Evolutionary conservation across 2,797 vertebrate genomes (phyloP).

Genomic region (Glossophaga mutica): DNA sequence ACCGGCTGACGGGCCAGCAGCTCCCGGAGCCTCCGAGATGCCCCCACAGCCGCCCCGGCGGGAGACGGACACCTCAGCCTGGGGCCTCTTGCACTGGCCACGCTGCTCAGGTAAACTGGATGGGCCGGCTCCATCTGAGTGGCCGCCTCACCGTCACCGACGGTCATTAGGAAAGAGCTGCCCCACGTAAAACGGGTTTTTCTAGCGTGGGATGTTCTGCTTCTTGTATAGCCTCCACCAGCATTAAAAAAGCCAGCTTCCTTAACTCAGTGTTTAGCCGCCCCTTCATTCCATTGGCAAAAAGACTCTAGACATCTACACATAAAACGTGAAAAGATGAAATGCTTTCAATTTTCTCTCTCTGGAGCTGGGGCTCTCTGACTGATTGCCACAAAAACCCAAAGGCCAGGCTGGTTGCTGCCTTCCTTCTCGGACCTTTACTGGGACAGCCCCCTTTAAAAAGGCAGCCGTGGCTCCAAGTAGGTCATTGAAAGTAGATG

Average conservation of each 20-base stretch:
- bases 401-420: background rate
- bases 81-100: background rate
- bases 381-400: background rate
- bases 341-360: background rate
- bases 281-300: background rate
- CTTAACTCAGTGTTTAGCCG: background rate
- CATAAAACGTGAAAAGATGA: background rate
- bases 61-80: background rate
- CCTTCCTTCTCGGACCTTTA: background rate
- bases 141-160: background rate
- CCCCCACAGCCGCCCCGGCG: fast-evolving
- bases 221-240: background rate
- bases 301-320: background rate
- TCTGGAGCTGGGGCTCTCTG: background rate
- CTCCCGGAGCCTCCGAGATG: background rate
- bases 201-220: background rate
- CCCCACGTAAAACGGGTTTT: background rate
- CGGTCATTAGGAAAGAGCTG: background rate
- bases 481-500: background rate
- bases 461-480: background rate
- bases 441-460: background rate
- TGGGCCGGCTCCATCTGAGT: background rate
- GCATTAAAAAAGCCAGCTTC: background rate
- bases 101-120: slow-evolving; percentile 42
- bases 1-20: background rate